Conservation (phyloP, 2,888 invertebrate genomes). For the Dynastes tityus region DNA sequence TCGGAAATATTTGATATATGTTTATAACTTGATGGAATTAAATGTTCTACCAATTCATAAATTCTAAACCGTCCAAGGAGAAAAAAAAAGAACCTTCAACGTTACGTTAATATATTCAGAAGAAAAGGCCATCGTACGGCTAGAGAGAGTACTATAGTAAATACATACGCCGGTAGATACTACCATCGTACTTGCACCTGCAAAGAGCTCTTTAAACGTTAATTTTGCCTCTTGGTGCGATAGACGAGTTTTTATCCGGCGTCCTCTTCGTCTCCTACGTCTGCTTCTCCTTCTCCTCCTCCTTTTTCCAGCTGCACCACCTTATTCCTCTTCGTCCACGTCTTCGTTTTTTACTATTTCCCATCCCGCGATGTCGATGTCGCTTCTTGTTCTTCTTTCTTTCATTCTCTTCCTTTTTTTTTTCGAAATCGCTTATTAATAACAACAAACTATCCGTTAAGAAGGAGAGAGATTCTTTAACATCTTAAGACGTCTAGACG, state of each 20-base stretch:
- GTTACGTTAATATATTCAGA: too few relatives aligned
- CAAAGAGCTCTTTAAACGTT: constrained; percentile 8
- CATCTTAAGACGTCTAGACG: constrained; percentile 48
- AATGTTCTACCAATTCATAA: too few relatives aligned
- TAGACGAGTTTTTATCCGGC: constrained; percentile 18
- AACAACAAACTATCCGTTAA: constrained; percentile 31
- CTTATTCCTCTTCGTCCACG: not conserved
- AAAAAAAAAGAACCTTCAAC: too few relatives aligned
- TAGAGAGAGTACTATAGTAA: too few relatives aligned
- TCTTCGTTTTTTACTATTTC: constrained; percentile 9
- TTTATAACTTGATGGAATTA: too few relatives aligned
- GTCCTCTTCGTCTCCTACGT: not conserved
- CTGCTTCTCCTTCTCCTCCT: not conserved
- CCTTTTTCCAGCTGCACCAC: constrained; percentile 8
- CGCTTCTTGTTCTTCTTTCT: not conserved
- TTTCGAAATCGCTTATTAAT: constrained; percentile 29
- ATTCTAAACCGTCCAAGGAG: too few relatives aligned
- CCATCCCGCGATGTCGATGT: constrained; percentile 1
- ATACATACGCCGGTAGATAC: too few relatives aligned
- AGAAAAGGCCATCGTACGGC: too few relatives aligned
- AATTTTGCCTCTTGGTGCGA: constrained; percentile 13
- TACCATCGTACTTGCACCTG: not conserved
- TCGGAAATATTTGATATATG: too few relatives aligned
- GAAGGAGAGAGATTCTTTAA: constrained; percentile 29
- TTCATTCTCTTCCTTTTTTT: not conserved